phyloP scores from a whole-genome alignment of 2,113 vertebrate species.

The Pithys albifrons region DNA sequence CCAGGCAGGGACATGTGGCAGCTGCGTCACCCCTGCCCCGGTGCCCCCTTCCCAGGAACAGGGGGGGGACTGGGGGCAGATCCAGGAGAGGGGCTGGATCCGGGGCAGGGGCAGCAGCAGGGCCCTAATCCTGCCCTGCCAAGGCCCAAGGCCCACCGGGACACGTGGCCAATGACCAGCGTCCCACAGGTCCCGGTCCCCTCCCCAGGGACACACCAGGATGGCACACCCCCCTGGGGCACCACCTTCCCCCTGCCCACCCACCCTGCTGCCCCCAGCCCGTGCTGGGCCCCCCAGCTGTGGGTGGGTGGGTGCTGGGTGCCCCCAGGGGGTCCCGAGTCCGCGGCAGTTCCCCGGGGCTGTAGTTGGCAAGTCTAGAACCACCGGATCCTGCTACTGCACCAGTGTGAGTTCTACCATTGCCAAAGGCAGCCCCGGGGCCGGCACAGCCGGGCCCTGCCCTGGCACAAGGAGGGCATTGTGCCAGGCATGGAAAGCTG shows the following conservation, averaged over 20 bases:
- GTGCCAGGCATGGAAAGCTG: background rate
- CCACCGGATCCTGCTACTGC: conserved; percentile 98
- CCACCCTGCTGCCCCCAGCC: too few relatives aligned
- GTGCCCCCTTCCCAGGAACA: background rate
- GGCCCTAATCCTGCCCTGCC: background rate
- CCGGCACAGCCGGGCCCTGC: background rate
- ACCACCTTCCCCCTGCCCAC: background rate
- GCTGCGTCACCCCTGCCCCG: background rate
- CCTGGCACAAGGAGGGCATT: accelerated
- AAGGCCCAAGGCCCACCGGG: background rate
- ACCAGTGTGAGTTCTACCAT: conserved; percentile 99
- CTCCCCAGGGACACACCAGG: background rate
- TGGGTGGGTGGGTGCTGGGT: background rate
- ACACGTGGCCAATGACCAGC: background rate
- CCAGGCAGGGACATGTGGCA: accelerated
- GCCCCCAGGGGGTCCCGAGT: background rate
- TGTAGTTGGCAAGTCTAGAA: conserved; percentile 99
- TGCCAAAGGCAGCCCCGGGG: conserved; percentile 93
- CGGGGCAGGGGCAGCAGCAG: background rate
- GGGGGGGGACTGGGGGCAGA: background rate
- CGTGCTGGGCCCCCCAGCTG: too few relatives aligned
- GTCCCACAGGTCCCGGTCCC: background rate
- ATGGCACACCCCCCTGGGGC: background rate
- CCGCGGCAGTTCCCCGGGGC: conserved; percentile 70
- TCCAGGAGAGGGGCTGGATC: background rate